Conservation (phyloP, 2,888 invertebrate species). For the Vannuccia rotundouncinata region DNA sequence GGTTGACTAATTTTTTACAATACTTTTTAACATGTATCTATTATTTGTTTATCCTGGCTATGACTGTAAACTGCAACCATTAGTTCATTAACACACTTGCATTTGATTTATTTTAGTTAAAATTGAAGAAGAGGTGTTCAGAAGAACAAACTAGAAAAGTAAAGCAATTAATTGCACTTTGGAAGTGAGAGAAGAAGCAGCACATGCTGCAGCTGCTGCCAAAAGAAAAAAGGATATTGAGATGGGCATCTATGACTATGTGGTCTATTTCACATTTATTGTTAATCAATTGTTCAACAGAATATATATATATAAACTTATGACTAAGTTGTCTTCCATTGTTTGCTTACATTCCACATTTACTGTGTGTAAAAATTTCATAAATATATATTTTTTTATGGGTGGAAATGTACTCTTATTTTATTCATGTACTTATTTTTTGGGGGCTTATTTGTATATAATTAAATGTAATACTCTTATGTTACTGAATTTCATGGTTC, state of each 20-base stretch:
- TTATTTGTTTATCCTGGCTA: slow-evolving; percentile 15
- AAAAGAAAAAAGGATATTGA: not conserved
- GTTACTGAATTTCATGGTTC: too few species aligned
- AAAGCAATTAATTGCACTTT: too few species aligned
- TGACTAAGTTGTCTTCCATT: not conserved
- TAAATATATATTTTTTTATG: not conserved
- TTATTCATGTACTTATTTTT: slow-evolving; percentile 17
- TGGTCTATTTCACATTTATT: not conserved
- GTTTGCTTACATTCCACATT: not conserved
- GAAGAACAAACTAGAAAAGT: too few species aligned
- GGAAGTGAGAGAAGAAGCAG: not conserved
- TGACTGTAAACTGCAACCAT: slow-evolving; percentile 20
- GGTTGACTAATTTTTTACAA: not conserved
- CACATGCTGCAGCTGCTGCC: not conserved
- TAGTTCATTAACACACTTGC: too few species aligned
- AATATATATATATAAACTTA: not conserved
- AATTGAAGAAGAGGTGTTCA: too few species aligned
- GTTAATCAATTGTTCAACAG: not conserved
- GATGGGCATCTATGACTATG: not conserved
- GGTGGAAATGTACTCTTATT: slow-evolving; percentile 11
- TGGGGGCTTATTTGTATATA: slow-evolving; percentile 7
- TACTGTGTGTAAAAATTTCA: not conserved
- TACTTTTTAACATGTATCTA: slow-evolving; percentile 23
- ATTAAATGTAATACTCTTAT: too few species aligned
- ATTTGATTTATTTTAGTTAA: too few species aligned